Base-by-base conservation (phyloP, 2,113 vertebrate genomes). In the Prunella himalayana region DNA sequence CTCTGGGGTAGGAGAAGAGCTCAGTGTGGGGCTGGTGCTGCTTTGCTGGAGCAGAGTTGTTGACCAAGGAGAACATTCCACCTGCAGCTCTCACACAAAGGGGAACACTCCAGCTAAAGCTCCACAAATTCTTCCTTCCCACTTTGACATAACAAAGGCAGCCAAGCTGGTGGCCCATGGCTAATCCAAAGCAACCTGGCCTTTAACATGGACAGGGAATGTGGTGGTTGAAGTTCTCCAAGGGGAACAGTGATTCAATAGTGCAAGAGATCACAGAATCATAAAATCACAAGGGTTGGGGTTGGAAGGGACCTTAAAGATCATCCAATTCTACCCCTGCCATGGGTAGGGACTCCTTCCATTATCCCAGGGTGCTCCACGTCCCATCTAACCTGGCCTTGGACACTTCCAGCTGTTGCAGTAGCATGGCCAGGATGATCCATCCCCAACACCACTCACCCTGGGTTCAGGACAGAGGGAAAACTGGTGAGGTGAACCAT, bases 371-470 rank as follows among this genome's bases (percentile, higher is more conserved):
- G n/a, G 1, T 47, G 45, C 30, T 41, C 69, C 45, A n/a, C 45
- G 28, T 27, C 60, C 39, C 1, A 0, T 41, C 53, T 9, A 35
- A 3, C 20, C 30, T 7, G 13, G 10, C 16, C 45, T 30, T 21
- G 60, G 47, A 10, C 45, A 17, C 19, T 39, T 14, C 18, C 60
- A 75, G 45, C n/a, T 47, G 39, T 30, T 82, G 33, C 7, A n/a
- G 19, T 7, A 13, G 47, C 27, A 4, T 1, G 13, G 42, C 19
- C 45, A 50, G 66, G 50, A 30, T 3, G 15, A 63, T 41, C 39
- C 13, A 4, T 37, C 23, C 4, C 13, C 4, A 9, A 1, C 10
- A 53, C 30, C 0, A 0, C 51, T 59, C 33, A 22, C 47, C 54
- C 50, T 11, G 35, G 50, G 18, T 6, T 84, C 24, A 5, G 54